Conservation (phyloP, 2,888 invertebrate species). For the Drosophila subquinaria region DNA sequence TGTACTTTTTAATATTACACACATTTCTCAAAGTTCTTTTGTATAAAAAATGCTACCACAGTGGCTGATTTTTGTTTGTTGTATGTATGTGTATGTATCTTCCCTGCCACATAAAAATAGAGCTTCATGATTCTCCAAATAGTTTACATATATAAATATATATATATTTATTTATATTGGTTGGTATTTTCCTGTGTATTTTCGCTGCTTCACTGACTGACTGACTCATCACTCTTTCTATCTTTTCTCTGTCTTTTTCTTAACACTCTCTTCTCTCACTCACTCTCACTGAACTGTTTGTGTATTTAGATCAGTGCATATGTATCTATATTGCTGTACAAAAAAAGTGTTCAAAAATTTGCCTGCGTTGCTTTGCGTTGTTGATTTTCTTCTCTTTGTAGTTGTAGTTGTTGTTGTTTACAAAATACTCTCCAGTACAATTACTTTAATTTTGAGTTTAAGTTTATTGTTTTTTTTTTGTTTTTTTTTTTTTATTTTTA, state of each 20-base stretch:
- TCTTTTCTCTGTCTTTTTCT: conserved; percentile 28
- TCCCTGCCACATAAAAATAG: conserved; percentile 74
- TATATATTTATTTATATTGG: conserved; percentile 56
- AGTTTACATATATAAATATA: conserved; percentile 79
- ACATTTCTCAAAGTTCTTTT: conserved; percentile 47
- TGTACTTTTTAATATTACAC: conserved; percentile 47
- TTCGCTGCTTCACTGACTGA: conserved; percentile 49
- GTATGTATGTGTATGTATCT: conserved; percentile 28
- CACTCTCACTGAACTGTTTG: conserved; percentile 58
- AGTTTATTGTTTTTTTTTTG: conserved; percentile 56
- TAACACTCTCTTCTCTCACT: conserved; percentile 43
- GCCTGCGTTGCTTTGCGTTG: conserved; percentile 72
- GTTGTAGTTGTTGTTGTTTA: conserved; percentile 50
- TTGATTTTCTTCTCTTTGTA: conserved; percentile 26
- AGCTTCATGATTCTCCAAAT: conserved; percentile 75
- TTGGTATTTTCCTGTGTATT: conserved; percentile 64
- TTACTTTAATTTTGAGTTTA: conserved; percentile 53
- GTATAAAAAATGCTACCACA: conserved; percentile 56
- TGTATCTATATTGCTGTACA: conserved; percentile 60
- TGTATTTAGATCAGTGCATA: conserved; percentile 60
- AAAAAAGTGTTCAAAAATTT: conserved; percentile 74
- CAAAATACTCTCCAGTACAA: conserved; percentile 62
- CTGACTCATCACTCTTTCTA: conserved; percentile 16
- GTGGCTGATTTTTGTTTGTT: conserved; percentile 28
- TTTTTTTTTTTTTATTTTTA: conserved; percentile 64